Conservation (phyloP, 2,888 invertebrate genomes). For the Watsonalla binaria region DNA sequence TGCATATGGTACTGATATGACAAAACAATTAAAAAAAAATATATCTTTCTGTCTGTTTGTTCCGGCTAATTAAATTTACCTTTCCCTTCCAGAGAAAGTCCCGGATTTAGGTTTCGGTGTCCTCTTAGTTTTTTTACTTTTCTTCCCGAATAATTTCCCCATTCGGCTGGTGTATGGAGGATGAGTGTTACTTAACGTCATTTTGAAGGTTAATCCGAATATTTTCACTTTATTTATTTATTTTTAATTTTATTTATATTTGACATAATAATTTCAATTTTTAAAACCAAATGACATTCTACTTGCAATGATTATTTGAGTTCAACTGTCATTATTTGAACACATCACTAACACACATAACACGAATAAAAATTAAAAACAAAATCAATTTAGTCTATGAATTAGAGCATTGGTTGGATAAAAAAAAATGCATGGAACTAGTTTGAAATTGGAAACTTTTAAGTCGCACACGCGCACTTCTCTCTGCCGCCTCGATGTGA, state of each 20-base stretch:
- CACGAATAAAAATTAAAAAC: background rate
- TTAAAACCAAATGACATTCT: background rate
- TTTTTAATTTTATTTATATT: background rate
- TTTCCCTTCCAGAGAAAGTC: constrained; percentile 59
- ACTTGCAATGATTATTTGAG: background rate
- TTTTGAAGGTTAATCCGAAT: constrained; percentile 23
- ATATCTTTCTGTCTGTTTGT: no score
- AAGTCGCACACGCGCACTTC: constrained; percentile 43
- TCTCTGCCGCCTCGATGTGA: constrained; percentile 31
- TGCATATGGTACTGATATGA: no score
- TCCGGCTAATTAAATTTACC: constrained; percentile 54
- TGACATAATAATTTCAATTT: background rate
- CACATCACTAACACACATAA: background rate
- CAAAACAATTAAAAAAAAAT: no score
- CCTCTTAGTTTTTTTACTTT: constrained; percentile 61
- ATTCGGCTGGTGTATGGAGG: constrained; percentile 56
- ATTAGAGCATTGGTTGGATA: background rate
- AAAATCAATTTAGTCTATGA: background rate
- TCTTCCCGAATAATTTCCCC: constrained; percentile 65
- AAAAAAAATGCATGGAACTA: constrained; percentile 5
- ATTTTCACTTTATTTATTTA: constrained; percentile 6
- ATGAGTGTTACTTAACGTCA: constrained; percentile 56
- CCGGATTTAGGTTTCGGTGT: constrained; percentile 55
- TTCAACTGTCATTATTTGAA: background rate
- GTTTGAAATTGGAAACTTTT: constrained; percentile 24